Evolutionary conservation across 2,888 invertebrate genomes (phyloP).

Genomic region (Autographa gamma): DNA sequence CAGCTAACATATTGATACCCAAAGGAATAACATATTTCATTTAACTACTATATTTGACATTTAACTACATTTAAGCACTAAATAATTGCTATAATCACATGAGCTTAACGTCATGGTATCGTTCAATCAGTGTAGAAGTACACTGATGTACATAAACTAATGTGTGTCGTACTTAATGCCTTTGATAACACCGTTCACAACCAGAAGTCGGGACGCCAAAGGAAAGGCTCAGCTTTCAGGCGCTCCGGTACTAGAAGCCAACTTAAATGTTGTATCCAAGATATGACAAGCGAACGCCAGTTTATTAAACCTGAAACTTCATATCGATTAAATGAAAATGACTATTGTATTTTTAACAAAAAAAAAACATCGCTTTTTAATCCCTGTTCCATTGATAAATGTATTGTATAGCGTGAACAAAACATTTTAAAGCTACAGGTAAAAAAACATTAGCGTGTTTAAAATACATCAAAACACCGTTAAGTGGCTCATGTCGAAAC

Average conservation of each 20-base stretch:
- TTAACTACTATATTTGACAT: no score
- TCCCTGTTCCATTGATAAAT: background rate
- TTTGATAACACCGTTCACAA: background rate
- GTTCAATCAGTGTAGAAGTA: background rate
- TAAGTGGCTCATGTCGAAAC: constrained; percentile 31
- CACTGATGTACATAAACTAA: background rate
- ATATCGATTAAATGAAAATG: background rate
- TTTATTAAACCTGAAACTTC: constrained; percentile 1
- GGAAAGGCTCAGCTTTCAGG: background rate
- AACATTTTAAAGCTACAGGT: constrained; percentile 17
- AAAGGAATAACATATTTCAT: no score
- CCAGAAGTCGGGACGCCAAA: background rate
- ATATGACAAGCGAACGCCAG: background rate
- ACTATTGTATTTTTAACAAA: background rate
- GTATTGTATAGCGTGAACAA: background rate
- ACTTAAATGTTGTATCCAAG: background rate
- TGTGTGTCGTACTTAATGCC: background rate
- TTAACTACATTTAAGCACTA: no score
- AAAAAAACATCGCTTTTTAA: background rate
- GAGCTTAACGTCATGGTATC: background rate
- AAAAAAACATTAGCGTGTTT: constrained; percentile 27
- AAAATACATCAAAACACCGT: constrained; percentile 38
- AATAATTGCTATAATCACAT: no score
- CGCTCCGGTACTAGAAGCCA: background rate
- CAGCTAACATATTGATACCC: no score